Conservation (phyloP, 1,140 invertebrate species). For the Aplysia californica region DNA sequence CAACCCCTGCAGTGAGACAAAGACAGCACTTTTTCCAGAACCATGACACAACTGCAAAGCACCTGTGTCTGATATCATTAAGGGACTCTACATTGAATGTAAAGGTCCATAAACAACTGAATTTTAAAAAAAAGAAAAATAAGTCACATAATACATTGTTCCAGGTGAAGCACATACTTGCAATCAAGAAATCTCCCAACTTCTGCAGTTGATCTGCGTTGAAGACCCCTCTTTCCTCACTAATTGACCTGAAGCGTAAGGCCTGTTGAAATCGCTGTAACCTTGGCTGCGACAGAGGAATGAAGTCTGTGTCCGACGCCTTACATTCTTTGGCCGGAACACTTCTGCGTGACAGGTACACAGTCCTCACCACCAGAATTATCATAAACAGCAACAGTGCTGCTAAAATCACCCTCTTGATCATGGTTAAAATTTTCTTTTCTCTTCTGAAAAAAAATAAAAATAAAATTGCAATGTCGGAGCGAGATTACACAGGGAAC, state of each 20-base stretch:
- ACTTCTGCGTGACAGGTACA: slow-evolving; percentile 36
- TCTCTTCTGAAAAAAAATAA: no score
- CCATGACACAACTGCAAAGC: no score
- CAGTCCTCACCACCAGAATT: slow-evolving; percentile 44
- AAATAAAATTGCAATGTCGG: no score
- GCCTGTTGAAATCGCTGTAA: slow-evolving; percentile 45
- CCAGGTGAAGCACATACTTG: no score
- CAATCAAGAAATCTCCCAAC: slow-evolving; percentile 43
- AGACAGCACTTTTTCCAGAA: no score
- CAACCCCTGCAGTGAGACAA: no score
- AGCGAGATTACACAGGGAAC: no score
- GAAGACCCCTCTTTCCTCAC: slow-evolving; percentile 35
- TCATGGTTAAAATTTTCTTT: background rate
- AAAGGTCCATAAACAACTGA: no score
- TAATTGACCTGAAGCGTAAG: slow-evolving; percentile 48
- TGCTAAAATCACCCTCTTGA: background rate
- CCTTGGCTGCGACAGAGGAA: slow-evolving; percentile 36
- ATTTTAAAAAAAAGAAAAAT: no score
- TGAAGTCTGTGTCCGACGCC: slow-evolving; percentile 44
- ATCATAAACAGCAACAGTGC: slow-evolving; percentile 19
- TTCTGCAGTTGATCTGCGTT: slow-evolving; percentile 42
- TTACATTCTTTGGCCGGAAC: slow-evolving; percentile 40
- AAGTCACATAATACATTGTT: no score
- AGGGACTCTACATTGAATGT: no score
- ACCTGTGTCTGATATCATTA: no score